Evolutionary conservation across 2,113 vertebrate species (phyloP).

Genomic region (Pelodiscus sinensis): DNA sequence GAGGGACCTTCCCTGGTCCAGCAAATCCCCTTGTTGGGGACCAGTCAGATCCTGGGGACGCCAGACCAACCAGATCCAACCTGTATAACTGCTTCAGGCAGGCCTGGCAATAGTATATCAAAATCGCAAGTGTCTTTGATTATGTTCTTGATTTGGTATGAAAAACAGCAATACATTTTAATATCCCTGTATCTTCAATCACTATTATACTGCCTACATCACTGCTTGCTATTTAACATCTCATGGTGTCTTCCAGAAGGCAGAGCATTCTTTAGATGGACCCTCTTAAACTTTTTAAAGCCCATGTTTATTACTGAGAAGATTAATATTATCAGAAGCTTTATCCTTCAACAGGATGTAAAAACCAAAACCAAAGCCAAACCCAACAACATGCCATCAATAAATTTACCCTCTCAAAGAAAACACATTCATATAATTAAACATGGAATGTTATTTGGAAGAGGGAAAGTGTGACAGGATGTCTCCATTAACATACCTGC

Average conservation of each 20-base stretch:
- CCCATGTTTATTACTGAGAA: constrained; percentile 16
- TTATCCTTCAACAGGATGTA: constrained; percentile 11
- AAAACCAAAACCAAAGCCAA: neutral
- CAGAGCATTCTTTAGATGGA: neutral
- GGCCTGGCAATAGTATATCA: too few species aligned
- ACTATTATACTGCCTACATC: neutral
- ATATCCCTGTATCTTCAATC: neutral
- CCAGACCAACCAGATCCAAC: too few species aligned
- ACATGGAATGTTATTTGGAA: neutral
- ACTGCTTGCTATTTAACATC: neutral
- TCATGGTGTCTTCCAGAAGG: neutral
- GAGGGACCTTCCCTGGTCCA: too few species aligned
- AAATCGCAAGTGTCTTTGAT: too few species aligned
- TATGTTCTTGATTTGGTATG: too few species aligned
- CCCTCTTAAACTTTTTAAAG: constrained; percentile 9
- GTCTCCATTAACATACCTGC: constrained; percentile 11
- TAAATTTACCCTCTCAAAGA: neutral
- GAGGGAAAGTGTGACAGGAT: neutral
- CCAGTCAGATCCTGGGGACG: too few species aligned
- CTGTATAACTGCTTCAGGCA: too few species aligned
- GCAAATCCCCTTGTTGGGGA: too few species aligned
- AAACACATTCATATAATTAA: constrained; percentile 31
- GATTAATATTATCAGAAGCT: constrained; percentile 21
- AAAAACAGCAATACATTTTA: neutral
- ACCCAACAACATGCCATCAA: neutral